Percentiles rank a stretch among this genome's conserved stretches.
Conservation (phyloP, 2,888 invertebrate species). For the Troilus luridus region DNA sequence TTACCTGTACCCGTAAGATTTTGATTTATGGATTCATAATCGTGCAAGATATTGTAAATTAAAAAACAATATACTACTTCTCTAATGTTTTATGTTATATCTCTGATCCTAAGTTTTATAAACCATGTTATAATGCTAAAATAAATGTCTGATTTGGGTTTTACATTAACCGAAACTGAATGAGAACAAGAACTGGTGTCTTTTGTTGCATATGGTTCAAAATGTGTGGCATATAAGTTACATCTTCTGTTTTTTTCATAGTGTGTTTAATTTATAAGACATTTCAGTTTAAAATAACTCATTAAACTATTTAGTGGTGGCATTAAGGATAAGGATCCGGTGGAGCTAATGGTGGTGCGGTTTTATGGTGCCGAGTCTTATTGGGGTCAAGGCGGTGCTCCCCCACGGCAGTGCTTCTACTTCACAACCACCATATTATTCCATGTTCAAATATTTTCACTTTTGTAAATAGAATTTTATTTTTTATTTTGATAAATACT, state of each 20-base stretch:
- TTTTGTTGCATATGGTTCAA: neutral
- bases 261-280: neutral
- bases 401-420: neutral
- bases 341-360: slow-evolving; percentile 16
- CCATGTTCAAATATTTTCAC: neutral
- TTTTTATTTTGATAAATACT: too few relatives aligned
- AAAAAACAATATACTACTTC: too few relatives aligned
- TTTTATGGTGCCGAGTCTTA: slow-evolving; percentile 28
- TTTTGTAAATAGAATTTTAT: too few relatives aligned
- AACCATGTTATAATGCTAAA: too few relatives aligned
- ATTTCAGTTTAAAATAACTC: neutral
- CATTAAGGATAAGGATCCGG: neutral
- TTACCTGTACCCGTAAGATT: too few relatives aligned
- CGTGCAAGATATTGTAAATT: too few relatives aligned
- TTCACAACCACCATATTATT: neutral
- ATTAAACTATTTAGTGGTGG: neutral
- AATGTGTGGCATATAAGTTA: neutral
- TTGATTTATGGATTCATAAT: too few relatives aligned
- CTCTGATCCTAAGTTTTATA: too few relatives aligned
- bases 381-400: slow-evolving; percentile 11
- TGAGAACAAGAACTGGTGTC: neutral
- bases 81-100: too few relatives aligned
- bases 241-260: neutral
- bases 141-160: neutral
- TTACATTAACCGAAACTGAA: neutral